Base-by-base conservation (phyloP, 2,113 vertebrate species). In the Corythornis madagascariensis region DNA sequence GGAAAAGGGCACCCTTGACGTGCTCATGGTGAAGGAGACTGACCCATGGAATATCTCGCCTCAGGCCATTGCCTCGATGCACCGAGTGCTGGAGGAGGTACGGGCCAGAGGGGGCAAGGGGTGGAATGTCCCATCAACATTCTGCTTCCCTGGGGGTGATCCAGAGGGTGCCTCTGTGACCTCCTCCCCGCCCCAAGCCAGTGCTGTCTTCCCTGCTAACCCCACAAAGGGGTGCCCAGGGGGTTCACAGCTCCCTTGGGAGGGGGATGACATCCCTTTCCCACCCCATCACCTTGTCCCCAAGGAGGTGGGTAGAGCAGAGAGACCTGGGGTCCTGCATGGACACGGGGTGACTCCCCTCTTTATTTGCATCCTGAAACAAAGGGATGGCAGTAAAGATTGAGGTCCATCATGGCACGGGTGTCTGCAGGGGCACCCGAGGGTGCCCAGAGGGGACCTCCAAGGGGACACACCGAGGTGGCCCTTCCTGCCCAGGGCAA, bases 1-100 rank as follows among this genome's bases (percentile, higher is more conserved):
- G 7, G 99, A 99, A 95, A 99, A 99, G 86, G 99, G 98, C 67
- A 99, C 98, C 1, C 96, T 99, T 47, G 99, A 99, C 17, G 98
- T 98, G 92, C 96, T 99, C 82, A 95, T 98, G 97, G 98, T 98
- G 93, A 98, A 98, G 25, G 98, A 99, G 90, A 98, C 53, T 5
- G 98, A 99, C 61, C 98, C 98, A 3, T 99, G 98, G 99, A 81
- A 91, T 0, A 91, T 99, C 43, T 98, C 98, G 0, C 79, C 96
- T 6, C 96, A 95, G 78, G 98, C 98, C 0, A 48, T 96, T 0
- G 63, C 89, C 9, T 95, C 97, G 2, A 95, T 99, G 96, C 98
- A 95, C 71, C 94, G 98, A 87, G 97, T 98, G 65, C 98, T 99
- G 70, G 95, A 88, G 11, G 98, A 99, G 98, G 99, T 99, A 97